Conservation (phyloP, 2,888 invertebrate genomes). For the Lithosia quadra region DNA sequence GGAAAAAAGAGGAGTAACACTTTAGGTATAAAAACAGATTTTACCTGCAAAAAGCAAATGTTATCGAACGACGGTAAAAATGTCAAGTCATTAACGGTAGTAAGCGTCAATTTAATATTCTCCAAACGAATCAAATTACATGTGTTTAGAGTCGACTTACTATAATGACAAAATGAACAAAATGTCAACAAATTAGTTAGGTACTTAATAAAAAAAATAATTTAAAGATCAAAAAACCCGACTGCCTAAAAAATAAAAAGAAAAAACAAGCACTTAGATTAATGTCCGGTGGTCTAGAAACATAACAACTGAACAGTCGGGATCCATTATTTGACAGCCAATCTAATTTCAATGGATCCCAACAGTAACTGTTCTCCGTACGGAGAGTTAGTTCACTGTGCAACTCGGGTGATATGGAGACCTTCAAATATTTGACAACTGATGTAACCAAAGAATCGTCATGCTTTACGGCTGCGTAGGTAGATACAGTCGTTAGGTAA, state of each 20-base stretch:
- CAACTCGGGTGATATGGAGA: neutral
- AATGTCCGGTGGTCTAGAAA: no score
- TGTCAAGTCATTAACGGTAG: slow-evolving; percentile 1
- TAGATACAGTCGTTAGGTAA: neutral
- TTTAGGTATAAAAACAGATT: neutral
- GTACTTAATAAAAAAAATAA: no score
- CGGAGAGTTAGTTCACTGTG: no score
- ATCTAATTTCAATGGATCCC: no score
- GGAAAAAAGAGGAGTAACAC: neutral
- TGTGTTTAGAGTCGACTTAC: neutral
- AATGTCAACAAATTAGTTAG: slow-evolving; percentile 3
- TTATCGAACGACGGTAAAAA: neutral
- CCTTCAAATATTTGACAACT: slow-evolving; percentile 5
- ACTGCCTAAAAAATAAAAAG: no score
- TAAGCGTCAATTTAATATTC: neutral
- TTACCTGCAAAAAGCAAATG: neutral
- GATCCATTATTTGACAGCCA: no score
- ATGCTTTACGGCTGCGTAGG: slow-evolving; percentile 4
- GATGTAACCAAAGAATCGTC: slow-evolving; percentile 4
- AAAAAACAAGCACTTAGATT: no score
- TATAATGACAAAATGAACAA: neutral
- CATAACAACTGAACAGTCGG: no score
- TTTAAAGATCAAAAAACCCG: no score
- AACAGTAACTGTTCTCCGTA: no score
- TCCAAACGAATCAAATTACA: neutral